Evolutionary conservation across 2,888 invertebrate genomes (phyloP).

Genomic region (Athalia cordata): DNA sequence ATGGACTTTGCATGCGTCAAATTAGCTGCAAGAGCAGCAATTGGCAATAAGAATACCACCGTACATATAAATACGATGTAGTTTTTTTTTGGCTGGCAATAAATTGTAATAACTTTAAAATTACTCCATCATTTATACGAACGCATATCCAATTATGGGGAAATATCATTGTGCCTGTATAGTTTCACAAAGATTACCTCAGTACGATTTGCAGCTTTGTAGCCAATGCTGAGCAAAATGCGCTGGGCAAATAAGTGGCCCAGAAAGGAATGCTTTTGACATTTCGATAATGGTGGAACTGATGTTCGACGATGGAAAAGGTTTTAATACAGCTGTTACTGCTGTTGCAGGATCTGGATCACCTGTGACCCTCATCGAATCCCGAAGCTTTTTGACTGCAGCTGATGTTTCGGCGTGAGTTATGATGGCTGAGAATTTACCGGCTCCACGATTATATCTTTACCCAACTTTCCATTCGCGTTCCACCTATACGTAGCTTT

Average conservation of each 20-base stretch:
- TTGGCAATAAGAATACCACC: no score
- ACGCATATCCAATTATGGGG: no score
- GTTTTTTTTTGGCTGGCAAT: no score
- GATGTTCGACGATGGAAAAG: constrained; percentile 29
- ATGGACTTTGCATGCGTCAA: no score
- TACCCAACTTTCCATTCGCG: neutral
- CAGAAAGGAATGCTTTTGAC: constrained; percentile 38
- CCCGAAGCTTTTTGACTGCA: constrained; percentile 28
- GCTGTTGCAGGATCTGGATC: constrained; percentile 9
- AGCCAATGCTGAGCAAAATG: neutral
- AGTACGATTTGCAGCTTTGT: neutral
- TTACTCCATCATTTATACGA: no score
- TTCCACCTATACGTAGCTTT: neutral
- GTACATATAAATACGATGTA: no score
- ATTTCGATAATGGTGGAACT: constrained; percentile 38
- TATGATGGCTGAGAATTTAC: constrained; percentile 12
- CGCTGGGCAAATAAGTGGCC: constrained; percentile 20
- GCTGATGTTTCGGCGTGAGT: constrained; percentile 36
- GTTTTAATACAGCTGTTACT: neutral
- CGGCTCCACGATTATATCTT: constrained; percentile 4
- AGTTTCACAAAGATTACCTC: neutral
- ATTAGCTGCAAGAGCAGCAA: no score
- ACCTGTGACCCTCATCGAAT: constrained; percentile 32
- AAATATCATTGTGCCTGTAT: no score
- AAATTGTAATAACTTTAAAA: no score